Base-by-base conservation (phyloP, 1,140 invertebrate species). In the Monomorium pharaonis region DNA sequence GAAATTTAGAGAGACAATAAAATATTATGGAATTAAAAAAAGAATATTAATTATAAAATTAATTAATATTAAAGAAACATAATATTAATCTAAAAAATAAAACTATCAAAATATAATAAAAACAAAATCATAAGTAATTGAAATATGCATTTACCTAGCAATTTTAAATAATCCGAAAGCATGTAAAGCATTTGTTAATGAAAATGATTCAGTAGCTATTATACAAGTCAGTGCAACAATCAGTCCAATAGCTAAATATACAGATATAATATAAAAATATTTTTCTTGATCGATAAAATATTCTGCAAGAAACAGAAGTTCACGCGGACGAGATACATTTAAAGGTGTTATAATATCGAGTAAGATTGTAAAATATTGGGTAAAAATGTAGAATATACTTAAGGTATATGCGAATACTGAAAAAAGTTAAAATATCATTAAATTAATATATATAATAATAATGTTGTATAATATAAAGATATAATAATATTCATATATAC, bases 201-300 rank as follows among this genome's bases (percentile, higher is more conserved):
- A 12, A 14, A 76, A 74, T 1, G 70, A n/a, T 76, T 84, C 70
- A 16, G 89, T 86, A n/a, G 86, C 91, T 76, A 87, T 18, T 49
- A 72, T 47, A 54, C 85, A 56, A 0, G 69, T 88, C 0, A 58
- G 24, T 63, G 63, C 58, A 30, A 60, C 7, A 18, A 86, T 0
- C 2, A 86, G 21, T 24, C 58, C 86, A 30, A 88, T 69, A 51
- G 51, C n/a, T 7, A 70, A 54, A 5, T 90, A 84, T 21, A 88
- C 60, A 5, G 84, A 14, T n/a, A 88, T 10, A 2, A 80, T 76
- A 30, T 69, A 65, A 85, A 88, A 91, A 42, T 90, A 89, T 69
- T 86, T 88, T 12, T 90, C 62, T 12, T 78, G 10, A 56, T 89
- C 75, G 3, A 90, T 65, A n/a, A 90, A 85, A 76, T 90, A 91